These are phyloP conservation scores for Bruchidius siliquastri DNA, from an alignment of 2,888 invertebrate species.

Conservation along the genomic window DNA sequence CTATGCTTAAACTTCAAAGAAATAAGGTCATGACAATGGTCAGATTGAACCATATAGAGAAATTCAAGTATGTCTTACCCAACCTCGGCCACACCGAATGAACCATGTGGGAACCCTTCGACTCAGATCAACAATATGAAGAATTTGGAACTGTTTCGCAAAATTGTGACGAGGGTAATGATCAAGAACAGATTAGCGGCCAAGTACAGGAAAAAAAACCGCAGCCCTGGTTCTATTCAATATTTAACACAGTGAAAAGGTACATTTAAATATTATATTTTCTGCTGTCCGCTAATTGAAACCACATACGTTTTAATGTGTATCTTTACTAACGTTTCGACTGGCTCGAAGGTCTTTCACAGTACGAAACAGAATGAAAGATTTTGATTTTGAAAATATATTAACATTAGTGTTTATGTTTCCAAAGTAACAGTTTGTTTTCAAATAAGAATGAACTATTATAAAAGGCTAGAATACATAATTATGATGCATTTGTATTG, in stretches of 20 bases:
- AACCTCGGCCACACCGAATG: not conserved
- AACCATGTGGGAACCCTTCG: not conserved
- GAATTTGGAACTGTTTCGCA: not conserved
- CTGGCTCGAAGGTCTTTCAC: too few species aligned
- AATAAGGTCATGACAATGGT: not conserved
- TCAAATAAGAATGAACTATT: too few species aligned
- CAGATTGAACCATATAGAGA: not conserved
- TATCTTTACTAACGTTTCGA: too few species aligned
- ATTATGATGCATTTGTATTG: too few species aligned
- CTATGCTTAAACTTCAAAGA: not conserved
- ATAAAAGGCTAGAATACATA: too few species aligned
- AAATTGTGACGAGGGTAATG: not conserved
- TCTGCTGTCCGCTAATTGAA: too few species aligned
- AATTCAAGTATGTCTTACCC: not conserved
- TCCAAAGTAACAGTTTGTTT: too few species aligned
- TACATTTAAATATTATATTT: not conserved
- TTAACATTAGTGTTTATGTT: too few species aligned
- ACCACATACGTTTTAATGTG: too few species aligned
- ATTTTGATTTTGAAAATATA: too few species aligned
- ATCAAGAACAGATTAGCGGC: not conserved
- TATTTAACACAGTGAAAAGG: slow-evolving; percentile 20
- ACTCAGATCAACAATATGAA: not conserved
- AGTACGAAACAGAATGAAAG: too few species aligned
- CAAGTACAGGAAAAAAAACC: not conserved
- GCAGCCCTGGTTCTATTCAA: slow-evolving; percentile 21